Conservation (phyloP, 1,140 invertebrate species). For the Conopomorpha cramerella region DNA sequence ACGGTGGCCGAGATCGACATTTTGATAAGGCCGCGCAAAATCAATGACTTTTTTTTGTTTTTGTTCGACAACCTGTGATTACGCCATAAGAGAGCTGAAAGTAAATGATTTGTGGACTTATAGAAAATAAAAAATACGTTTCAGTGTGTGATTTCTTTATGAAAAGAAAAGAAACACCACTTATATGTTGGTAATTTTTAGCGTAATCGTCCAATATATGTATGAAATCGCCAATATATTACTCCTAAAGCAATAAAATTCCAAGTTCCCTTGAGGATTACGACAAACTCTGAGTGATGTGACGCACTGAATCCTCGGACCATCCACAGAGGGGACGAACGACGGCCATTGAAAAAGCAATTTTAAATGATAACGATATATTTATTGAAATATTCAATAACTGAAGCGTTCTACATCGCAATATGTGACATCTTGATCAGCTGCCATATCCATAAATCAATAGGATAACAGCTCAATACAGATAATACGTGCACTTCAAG, state of each 20-base stretch:
- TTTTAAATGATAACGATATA: too few species aligned
- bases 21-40: too few species aligned
- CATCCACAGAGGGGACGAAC: slow-evolving; percentile 25
- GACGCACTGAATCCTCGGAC: slow-evolving; percentile 39
- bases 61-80: too few species aligned
- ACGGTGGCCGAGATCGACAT: slow-evolving; percentile 18
- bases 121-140: too few species aligned
- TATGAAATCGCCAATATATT: slow-evolving; percentile 42
- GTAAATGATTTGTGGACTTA: too few species aligned
- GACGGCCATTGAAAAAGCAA: slow-evolving; percentile 38
- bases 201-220: slow-evolving; percentile 41
- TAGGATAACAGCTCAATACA: slow-evolving; percentile 31
- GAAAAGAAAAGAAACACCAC: too few species aligned
- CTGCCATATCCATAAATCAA: slow-evolving; percentile 37
- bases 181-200: slow-evolving; percentile 23
- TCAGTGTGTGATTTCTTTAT: too few species aligned
- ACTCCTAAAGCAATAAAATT: slow-evolving; percentile 48
- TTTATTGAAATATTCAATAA: too few species aligned
- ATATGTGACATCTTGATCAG: slow-evolving; percentile 26
- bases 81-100: too few species aligned
- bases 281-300: slow-evolving; percentile 50
- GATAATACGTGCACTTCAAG: slow-evolving; percentile 28
- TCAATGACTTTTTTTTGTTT: too few species aligned
- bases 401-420: slow-evolving; percentile 8
- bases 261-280: slow-evolving; percentile 44